phyloP scores from a whole-genome alignment of 2,113 vertebrate genomes.

The Orthonyx spaldingii region DNA sequence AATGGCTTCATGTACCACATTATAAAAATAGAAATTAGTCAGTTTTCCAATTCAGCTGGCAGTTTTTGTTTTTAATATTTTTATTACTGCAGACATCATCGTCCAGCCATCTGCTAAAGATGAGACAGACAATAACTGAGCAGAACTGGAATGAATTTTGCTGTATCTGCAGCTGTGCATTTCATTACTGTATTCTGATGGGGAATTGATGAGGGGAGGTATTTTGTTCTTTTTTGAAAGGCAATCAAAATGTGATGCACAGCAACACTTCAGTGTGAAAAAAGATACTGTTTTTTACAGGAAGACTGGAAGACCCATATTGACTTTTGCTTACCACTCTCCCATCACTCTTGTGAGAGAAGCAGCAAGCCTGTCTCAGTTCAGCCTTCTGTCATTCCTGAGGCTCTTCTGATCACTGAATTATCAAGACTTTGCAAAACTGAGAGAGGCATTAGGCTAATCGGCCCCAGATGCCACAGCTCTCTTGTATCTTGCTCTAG shows the following conservation, averaged over 20 bases:
- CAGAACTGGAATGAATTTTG: conserved; percentile 46
- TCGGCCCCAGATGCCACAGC: not conserved
- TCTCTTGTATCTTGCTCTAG: not conserved
- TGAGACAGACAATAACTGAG: conserved; percentile 53
- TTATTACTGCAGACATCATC: conserved; percentile 53
- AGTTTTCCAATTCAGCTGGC: conserved; percentile 51
- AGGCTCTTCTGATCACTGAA: not conserved
- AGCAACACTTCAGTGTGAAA: not conserved
- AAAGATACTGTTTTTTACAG: not conserved
- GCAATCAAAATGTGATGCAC: not conserved
- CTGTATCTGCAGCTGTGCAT: conserved; percentile 53
- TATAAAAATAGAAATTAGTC: conserved; percentile 56
- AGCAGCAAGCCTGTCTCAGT: not conserved
- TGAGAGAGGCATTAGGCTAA: not conserved
- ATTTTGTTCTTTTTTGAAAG: conserved; percentile 30
- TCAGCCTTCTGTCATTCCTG: not conserved
- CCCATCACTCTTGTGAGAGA: not conserved
- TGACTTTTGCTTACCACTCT: not conserved
- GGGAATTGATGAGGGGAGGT: not conserved
- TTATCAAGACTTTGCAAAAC: not conserved
- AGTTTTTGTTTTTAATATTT: conserved; percentile 53
- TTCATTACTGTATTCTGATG: conserved; percentile 49
- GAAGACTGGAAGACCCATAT: not conserved
- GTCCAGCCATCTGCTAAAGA: conserved; percentile 58
- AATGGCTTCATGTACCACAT: conserved; percentile 5